These are phyloP conservation scores for Sebastiscus tertius DNA, from an alignment of 2,797 vertebrate species.

Conservation along the genomic window DNA sequence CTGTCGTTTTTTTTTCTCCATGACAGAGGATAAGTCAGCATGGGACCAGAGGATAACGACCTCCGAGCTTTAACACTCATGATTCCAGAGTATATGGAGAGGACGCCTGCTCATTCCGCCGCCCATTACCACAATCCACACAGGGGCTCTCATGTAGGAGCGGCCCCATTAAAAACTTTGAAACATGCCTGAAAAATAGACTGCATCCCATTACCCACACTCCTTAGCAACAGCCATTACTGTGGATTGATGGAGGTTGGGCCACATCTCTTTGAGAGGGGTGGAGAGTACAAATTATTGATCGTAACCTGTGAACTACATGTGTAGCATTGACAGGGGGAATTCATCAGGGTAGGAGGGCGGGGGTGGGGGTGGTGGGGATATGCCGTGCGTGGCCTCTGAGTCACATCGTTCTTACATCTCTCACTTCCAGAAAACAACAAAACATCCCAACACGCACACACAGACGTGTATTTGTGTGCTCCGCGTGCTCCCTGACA, in stretches of 20 bases:
- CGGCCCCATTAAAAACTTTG: conserved; percentile 53
- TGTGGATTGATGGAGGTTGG: conserved; percentile 42
- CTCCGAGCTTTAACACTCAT: conserved; percentile 38
- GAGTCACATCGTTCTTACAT: conserved; percentile 38
- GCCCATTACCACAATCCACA: conserved; percentile 57
- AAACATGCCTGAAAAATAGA: conserved; percentile 54
- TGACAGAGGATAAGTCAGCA: conserved; percentile 33
- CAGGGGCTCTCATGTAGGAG: conserved; percentile 43
- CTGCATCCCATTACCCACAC: conserved; percentile 46
- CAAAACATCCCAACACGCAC: conserved; percentile 25
- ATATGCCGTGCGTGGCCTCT: conserved; percentile 24
- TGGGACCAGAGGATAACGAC: conserved; percentile 42
- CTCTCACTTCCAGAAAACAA: conserved; percentile 27
- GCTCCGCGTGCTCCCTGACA: conserved; percentile 8
- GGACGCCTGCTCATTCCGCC: conserved; percentile 26
- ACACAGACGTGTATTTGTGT: background rate
- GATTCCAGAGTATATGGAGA: conserved; percentile 27
- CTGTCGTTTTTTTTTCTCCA: conserved; percentile 2
- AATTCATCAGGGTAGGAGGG: conserved; percentile 46
- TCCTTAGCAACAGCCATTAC: conserved; percentile 50
- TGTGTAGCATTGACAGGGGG: conserved; percentile 66
- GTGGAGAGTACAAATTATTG: conserved; percentile 64
- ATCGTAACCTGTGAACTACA: conserved; percentile 80
- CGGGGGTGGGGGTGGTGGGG: background rate
- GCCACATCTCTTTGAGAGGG: conserved; percentile 39